Percentiles rank a stretch among this genome's conserved stretches.
These are phyloP conservation scores for Lacerta agilis DNA, from an alignment of 2,797 vertebrate species.

Conservation along the genomic window DNA sequence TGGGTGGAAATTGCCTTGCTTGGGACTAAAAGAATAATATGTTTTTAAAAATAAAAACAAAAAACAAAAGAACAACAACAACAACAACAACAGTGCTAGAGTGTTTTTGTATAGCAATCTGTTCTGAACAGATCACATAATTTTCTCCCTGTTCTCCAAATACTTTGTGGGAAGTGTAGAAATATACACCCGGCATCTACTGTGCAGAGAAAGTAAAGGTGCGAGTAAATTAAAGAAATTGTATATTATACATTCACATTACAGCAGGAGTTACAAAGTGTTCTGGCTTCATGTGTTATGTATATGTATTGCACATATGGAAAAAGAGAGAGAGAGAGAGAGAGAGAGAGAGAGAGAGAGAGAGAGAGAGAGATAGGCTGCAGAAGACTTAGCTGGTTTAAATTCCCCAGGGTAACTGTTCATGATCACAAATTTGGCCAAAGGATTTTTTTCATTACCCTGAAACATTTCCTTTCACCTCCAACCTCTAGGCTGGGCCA, in stretches of 20 bases:
- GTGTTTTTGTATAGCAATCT: slow-evolving; percentile 57
- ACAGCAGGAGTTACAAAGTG: slow-evolving; percentile 26
- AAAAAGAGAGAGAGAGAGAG: slow-evolving; percentile 33
- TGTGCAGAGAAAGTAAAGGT: slow-evolving; percentile 36
- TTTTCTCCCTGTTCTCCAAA: slow-evolving; percentile 50
- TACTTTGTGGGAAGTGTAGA: slow-evolving; percentile 50
- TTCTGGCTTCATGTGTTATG: not conserved
- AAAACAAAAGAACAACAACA: too few species aligned
- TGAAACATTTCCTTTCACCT: slow-evolving; percentile 86
- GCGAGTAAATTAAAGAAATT: slow-evolving; percentile 5
- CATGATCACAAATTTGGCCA: slow-evolving; percentile 82
- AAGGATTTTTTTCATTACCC: slow-evolving; percentile 83
- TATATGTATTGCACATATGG: slow-evolving; percentile 37
- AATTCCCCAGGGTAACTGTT: slow-evolving; percentile 76
- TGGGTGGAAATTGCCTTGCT: not conserved
- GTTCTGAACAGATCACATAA: slow-evolving; percentile 33
- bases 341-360: slow-evolving; percentile 39
- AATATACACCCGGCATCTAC: slow-evolving; percentile 1
- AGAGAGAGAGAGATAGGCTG: slow-evolving; percentile 11
- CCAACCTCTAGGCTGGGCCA: slow-evolving; percentile 83
- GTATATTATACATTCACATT: not conserved
- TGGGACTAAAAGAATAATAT: slow-evolving; percentile 29
- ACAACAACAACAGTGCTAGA: not conserved
- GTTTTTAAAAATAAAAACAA: not conserved
- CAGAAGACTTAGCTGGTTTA: slow-evolving; percentile 63